A percentile compares a stretch with the other conserved stretches of the same genome.
phyloP scores from a whole-genome alignment of 2,888 invertebrate genomes.

The Penaeus monodon region DNA sequence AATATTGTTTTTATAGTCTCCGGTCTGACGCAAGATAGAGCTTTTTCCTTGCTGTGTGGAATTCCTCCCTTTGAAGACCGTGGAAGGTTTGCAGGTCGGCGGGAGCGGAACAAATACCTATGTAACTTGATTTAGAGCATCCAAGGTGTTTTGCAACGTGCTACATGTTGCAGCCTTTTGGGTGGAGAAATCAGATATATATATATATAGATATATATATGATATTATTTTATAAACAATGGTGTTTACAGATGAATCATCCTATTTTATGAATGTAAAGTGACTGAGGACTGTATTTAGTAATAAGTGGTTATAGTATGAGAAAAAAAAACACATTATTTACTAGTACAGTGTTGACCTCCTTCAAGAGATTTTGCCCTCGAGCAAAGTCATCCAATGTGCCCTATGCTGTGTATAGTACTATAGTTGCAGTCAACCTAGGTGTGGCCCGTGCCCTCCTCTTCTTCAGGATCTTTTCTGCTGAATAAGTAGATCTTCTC shows the following conservation, averaged over 20 bases:
- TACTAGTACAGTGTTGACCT: constrained; percentile 39
- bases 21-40: too few relatives aligned
- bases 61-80: too few relatives aligned
- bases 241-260: constrained; percentile 16
- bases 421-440: constrained; percentile 46
- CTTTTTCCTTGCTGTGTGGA: too few relatives aligned
- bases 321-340: constrained; percentile 43
- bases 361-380: constrained; percentile 35
- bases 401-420: constrained; percentile 55
- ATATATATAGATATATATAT: background rate
- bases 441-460: constrained; percentile 38
- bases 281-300: constrained; percentile 32
- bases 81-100: too few relatives aligned
- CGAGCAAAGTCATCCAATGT: constrained; percentile 46
- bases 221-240: constrained; percentile 12
- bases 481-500: background rate
- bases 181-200: background rate
- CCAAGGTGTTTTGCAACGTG: too few relatives aligned
- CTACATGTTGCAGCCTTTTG: too few relatives aligned
- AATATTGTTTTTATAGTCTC: too few relatives aligned
- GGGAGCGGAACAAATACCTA: too few relatives aligned
- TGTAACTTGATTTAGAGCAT: too few relatives aligned
- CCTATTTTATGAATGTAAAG: constrained; percentile 41
- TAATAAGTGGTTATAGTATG: constrained; percentile 26
- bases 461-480: background rate